Evolutionary conservation across 1,140 invertebrate species (phyloP), one percentile per base, ranked within the genome.

Genomic region (Hermetia illucens): DNA sequence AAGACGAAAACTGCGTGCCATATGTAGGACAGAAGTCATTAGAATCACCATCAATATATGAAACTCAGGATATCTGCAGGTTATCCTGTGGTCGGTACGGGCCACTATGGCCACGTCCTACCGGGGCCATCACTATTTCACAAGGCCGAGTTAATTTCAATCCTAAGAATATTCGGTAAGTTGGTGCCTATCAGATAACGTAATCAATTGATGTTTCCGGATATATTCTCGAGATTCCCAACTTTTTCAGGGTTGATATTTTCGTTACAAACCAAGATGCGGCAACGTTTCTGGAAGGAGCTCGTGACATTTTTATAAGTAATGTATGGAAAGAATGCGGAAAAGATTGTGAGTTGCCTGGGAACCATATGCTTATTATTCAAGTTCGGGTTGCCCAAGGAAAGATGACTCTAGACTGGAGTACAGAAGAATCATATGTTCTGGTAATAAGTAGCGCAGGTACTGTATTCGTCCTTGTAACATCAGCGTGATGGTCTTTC

Each of bases 61-160:
- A 60, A 19, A 69, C 61, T 20, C 46, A 71, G 34, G 57, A 63
- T 21, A 53, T 68, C 21, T 85, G 80, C 46, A 63, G 76, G 17
- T 61, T 81, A 1, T 68, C 72, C 0, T 83, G 81, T 53, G 77
- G 76, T 6, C 55, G 63, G 27, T 72, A 70, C 47, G 75, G 77
- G 0, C 65, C 71, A 2, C 62, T 84, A 12, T 85, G 79, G 81
- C 81, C 80, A 0, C 56, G 68, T 44, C 79, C 80, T 4, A 77
- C 74, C 0, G 67, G 56, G 3, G 52, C 52, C 0, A 64, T 56
- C 8, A 50, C 19, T 9, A 44, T 74, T 0, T 60, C 65, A 12
- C 56, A 55, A 13, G 56, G 65, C 10, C 62, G 69, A 0, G 53
- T 71, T 2, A 53, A 58, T 34, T 68, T 74, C 40, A 66, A 72